A percentile compares a stretch with the other conserved stretches of the same genome.
These are phyloP conservation scores for Heterotis niloticus DNA, from an alignment of 2,113 vertebrate species.

Conservation along the genomic window DNA sequence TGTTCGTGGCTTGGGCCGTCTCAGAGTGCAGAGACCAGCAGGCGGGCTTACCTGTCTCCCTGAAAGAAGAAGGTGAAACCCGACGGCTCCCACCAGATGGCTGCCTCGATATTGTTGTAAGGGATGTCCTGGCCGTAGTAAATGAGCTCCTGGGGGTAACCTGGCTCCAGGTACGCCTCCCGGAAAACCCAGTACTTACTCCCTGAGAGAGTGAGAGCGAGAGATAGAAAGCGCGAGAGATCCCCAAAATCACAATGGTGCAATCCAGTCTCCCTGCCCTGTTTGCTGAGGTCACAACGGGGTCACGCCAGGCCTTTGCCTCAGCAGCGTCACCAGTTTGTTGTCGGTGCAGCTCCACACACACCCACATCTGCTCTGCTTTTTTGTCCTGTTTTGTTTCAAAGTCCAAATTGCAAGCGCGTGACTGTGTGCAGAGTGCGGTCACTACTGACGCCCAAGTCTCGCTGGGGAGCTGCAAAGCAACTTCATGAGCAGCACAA, in stretches of 20 bases:
- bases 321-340: no score
- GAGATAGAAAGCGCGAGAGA: neutral
- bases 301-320: neutral
- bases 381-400: slow-evolving; percentile 33
- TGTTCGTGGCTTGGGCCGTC: no score
- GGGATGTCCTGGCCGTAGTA: slow-evolving; percentile 84
- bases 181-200: slow-evolving; percentile 88
- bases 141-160: slow-evolving; percentile 81
- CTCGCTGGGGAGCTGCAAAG: slow-evolving; percentile 37
- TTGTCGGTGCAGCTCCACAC: no score
- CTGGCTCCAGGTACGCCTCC: slow-evolving; percentile 85
- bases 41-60: slow-evolving; percentile 64
- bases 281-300: neutral
- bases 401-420: slow-evolving; percentile 52
- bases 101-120: slow-evolving; percentile 80
- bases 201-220: slow-evolving; percentile 54
- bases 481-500: slow-evolving; percentile 40
- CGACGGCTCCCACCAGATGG: slow-evolving; percentile 94
- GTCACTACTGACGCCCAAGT: slow-evolving; percentile 41
- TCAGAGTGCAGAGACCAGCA: neutral
- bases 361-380: slow-evolving; percentile 35
- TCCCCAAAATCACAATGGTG: no score
- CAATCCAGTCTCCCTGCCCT: no score
- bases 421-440: slow-evolving; percentile 53
- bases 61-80: slow-evolving; percentile 93